Base-by-base conservation (phyloP, 2,113 vertebrate genomes). In the Rissa tridactyla region DNA sequence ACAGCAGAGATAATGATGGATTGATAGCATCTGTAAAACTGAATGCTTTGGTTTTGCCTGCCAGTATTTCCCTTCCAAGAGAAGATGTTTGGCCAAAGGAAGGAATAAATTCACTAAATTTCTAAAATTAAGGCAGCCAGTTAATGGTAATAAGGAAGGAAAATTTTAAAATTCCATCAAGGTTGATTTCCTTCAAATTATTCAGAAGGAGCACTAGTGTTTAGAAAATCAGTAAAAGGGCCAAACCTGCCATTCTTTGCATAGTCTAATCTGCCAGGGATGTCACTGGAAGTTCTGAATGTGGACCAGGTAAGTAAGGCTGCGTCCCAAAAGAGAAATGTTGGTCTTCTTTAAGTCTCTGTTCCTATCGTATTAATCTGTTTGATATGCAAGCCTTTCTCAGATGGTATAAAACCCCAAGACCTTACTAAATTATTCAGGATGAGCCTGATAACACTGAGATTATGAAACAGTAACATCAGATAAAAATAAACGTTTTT, bases 401-500 rank as follows among this genome's bases (percentile, higher is more conserved):
- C 80, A 54, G 64, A 72, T 91, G 57, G 51, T 79, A 27, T n/a
- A 93, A 94, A 97, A 86, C 27, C 29, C 70, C 61, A 76, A 61
- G 73, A 95, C 70, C 87, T 69, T 66, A 12, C 52, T 77, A 61
- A 94, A 54, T 82, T 90, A 89, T 87, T 83, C 90, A 90, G 64
- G 27, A 82, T 83, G 80, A 66, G 26, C 69, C 70, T 86, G 66
- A 90, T 95, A 94, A 88, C 54, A 40, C 22, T 52, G 61, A 76
- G 65, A 75, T 84, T 38, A 82, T 78, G 57, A 57, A 91, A 91
- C 61, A 85, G 64, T 49, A 81, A 51, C 82, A 93, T 92, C 83
- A 93, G 84, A 92, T 96, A 97, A 97, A 96, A 96, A 94, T 49
- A 83, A 94, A 82, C 0, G 4, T 47, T 88, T 95, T 91, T 96